phyloP scores from a whole-genome alignment of 2,113 vertebrate genomes.

The Elgaria multicarinata region DNA sequence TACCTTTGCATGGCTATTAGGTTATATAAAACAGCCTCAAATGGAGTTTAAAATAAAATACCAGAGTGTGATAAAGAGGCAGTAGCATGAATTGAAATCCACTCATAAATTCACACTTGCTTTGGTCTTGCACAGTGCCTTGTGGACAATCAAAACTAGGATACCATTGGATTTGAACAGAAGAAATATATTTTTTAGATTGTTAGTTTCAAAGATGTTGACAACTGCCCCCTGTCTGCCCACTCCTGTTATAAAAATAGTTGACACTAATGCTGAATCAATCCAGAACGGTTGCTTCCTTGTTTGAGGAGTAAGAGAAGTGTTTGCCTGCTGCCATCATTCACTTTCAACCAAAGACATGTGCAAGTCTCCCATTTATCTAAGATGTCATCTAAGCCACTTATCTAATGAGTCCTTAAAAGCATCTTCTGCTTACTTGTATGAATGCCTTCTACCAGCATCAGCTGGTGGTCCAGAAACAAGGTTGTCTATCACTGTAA shows the following conservation, averaged over 20 bases:
- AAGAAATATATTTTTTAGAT: not conserved
- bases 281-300: not conserved
- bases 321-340: not conserved
- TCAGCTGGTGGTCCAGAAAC: too few relatives aligned
- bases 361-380: not conserved
- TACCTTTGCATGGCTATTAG: constrained; percentile 6
- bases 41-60: not conserved
- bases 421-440: not conserved
- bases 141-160: constrained; percentile 15
- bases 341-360: not conserved
- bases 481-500: too few relatives aligned
- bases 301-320: not conserved
- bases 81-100: constrained; percentile 10
- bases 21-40: not conserved
- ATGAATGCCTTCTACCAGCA: too few relatives aligned
- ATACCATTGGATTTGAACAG: not conserved
- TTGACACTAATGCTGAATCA: not conserved
- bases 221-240: not conserved
- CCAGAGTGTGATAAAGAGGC: constrained; percentile 9
- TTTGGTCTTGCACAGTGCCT: not conserved
- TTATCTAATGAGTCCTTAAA: not conserved
- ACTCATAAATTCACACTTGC: not conserved
- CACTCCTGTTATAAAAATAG: not conserved
- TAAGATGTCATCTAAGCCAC: too few relatives aligned
- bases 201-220: not conserved